phyloP scores from a whole-genome alignment of 2,888 invertebrate genomes.

The Pedicia rivosa region DNA sequence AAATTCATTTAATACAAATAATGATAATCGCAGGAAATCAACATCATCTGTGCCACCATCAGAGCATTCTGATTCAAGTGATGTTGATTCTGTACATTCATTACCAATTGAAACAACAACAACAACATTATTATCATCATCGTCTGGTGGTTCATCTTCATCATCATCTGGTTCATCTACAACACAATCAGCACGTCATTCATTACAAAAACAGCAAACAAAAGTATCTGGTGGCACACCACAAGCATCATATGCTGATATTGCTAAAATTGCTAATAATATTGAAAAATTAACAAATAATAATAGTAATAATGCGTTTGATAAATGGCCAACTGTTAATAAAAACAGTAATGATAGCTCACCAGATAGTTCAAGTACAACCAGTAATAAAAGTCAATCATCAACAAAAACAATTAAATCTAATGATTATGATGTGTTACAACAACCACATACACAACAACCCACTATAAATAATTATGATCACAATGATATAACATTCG shows the following conservation, averaged over 20 bases:
- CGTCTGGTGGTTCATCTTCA: conserved; percentile 21
- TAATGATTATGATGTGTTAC: too few relatives aligned
- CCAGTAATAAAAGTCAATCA: too few relatives aligned
- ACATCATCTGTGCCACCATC: conserved; percentile 66
- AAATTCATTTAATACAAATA: conserved; percentile 15
- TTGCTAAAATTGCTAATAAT: conserved; percentile 39
- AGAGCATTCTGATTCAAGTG: conserved; percentile 71
- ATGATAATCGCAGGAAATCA: conserved; percentile 39
- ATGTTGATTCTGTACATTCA: conserved; percentile 71
- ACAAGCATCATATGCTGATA: conserved; percentile 49
- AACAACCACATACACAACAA: too few relatives aligned
- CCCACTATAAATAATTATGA: too few relatives aligned
- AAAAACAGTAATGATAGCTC: neutral
- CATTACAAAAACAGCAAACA: conserved; percentile 13
- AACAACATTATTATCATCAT: conserved; percentile 10
- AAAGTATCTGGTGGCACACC: neutral
- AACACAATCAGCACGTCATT: conserved; percentile 8
- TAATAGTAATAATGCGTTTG: neutral
- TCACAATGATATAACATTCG: too few relatives aligned
- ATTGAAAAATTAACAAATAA: neutral
- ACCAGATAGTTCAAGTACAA: neutral
- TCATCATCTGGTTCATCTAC: conserved; percentile 15
- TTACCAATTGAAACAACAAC: conserved; percentile 43
- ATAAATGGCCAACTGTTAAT: conserved; percentile 6
- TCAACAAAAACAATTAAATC: too few relatives aligned